Evolutionary conservation across 2,888 invertebrate genomes (phyloP), one percentile per base, ranked within the genome.

Genomic region (Ctena decussata): DNA sequence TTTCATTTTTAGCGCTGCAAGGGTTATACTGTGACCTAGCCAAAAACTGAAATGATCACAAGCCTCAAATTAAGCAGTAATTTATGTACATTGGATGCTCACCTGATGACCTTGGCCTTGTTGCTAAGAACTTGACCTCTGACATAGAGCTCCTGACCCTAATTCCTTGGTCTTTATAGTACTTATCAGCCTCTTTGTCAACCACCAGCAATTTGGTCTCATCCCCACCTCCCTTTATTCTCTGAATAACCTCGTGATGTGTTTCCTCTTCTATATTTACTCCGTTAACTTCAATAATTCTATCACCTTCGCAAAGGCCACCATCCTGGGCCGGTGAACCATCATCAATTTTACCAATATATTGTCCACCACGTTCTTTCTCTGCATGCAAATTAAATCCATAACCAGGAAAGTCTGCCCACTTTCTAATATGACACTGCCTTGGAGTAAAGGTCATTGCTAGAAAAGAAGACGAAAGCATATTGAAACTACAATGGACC

Each of bases 381-480:
- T 99, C 99, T 49, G 99, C 99, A 96, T 99, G 99, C 91, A 99
- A 96, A 96, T 99, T 99, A 96, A 99, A 99, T 30, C 99, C 99
- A 96, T 99, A 99, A 60, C 99, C 99, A 96, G 99, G 98, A 96
- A 98, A 99, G 96, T 98, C 97, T 77, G 97, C 97, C 97, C 98
- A 97, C 96, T 99, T 99, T 37, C 86, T 89, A 21, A 95, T 97
- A 96, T 98, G 98, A 97, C 99, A 99, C 92, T 98, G 97, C 90
- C 98, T 97, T 12, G 97, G 96, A 69, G 84, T 89, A 39, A 76
- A 89, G 44, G 82, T 74, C 79, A 80, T 80, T 70, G 79, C 82
- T 82, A 80, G 76, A 82, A 80, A 32, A 39, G 15, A 57, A 27
- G 27, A 24, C n/a, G n/a, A n/a, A n/a, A n/a, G n/a, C n/a, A n/a